Evolutionary conservation across 2,888 invertebrate genomes (phyloP), one percentile per base, ranked within the genome.

Genomic region (Euzophera pinguis): DNA sequence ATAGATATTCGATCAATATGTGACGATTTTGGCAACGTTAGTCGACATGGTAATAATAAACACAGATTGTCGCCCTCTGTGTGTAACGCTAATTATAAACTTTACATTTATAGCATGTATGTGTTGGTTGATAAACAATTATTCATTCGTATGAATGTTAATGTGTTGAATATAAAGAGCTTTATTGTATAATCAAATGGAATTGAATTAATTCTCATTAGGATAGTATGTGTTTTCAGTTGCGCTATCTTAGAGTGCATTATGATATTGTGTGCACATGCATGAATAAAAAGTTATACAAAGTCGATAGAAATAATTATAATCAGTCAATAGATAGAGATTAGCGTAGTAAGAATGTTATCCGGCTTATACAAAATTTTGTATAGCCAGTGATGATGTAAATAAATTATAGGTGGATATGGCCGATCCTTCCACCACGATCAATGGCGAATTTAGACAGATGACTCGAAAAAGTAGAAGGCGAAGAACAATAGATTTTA

Each of bases 11-110:
- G 50, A 59, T 59, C 56, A 52, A 49, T 47, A 37, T 52, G 53
- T 59, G 57, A 58, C 57, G 62, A 58, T 60, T 60, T 65, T 67
- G 65, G 67, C 65, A 61, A 52, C 54, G 56, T 29, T 42, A 16
- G 16, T 47, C 10, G 17, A 27, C 16, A 22, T 17, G 45, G 9
- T 52, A 54, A 52, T 45, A 39, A 41, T 49, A 54, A 41, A 47
- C 17, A 27, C 5, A 35, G 47, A 57, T 48, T 58, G 60, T 55
- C 54, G 51, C 54, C 57, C 55, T 48, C 55, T 50, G 39, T 17
- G 47, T 57, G 37, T 53, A 49, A 47, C 14, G 5, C 32, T 34
- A 22, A 12, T 22, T 43, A 34, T 14, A 45, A 14, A 45, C 3
- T 45, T 12, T 51, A 54, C 17, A 27, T 47, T 27, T 51, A 42